These are phyloP conservation scores for Cacatua alba DNA, from an alignment of 2,113 vertebrate species.

Conservation along the genomic window DNA sequence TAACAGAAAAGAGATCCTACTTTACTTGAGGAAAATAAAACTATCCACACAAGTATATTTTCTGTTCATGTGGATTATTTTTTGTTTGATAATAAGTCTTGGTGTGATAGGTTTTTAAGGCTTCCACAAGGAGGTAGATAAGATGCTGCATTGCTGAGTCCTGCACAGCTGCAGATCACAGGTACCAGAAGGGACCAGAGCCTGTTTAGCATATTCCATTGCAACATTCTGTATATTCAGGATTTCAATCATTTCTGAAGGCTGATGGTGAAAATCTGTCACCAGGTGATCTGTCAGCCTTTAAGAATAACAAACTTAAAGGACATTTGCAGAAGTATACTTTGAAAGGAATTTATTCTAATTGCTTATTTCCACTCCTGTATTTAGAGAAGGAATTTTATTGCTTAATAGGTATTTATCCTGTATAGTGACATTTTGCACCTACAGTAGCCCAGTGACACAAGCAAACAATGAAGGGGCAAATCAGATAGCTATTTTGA, in stretches of 20 bases:
- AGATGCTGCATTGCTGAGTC: not conserved
- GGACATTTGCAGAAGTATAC: not conserved
- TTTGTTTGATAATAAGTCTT: not conserved
- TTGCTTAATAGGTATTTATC: not conserved
- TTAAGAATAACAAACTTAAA: not conserved
- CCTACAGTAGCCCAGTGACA: not conserved
- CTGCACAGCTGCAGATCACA: not conserved
- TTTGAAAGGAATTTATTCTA: not conserved
- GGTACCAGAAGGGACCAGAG: not conserved
- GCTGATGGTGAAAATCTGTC: not conserved
- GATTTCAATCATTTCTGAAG: not conserved
- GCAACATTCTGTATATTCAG: not conserved
- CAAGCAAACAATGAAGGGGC: not conserved
- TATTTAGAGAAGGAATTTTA: not conserved
- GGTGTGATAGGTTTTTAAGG: not conserved
- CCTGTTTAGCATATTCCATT: not conserved
- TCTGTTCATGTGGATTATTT: not conserved
- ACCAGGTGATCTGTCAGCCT: not conserved
- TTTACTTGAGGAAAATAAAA: not conserved
- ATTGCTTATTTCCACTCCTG: not conserved
- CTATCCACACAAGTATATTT: not conserved
- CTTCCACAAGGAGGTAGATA: not conserved
- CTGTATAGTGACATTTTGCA: not conserved
- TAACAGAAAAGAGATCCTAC: not conserved
- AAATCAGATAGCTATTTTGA: not conserved